A percentile compares a stretch with the other conserved stretches of the same genome.
Conservation (phyloP, 2,113 vertebrate species). For the Columba janthina region DNA sequence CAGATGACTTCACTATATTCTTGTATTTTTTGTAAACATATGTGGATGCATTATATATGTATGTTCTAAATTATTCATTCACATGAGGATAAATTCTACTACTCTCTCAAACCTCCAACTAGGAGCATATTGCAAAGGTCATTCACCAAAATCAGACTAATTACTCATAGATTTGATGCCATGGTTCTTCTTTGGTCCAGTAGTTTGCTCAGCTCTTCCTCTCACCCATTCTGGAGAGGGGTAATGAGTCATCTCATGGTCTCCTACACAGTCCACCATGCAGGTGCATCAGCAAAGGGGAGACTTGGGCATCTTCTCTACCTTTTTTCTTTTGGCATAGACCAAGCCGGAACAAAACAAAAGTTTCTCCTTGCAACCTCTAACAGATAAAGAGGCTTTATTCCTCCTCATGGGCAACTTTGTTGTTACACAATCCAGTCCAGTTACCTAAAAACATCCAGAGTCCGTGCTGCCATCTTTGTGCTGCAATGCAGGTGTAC, state of each 20-base stretch:
- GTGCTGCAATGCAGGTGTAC: neutral
- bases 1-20: neutral
- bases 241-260: neutral
- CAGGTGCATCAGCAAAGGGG: neutral
- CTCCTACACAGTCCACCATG: rapidly evolving
- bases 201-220: neutral
- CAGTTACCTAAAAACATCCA: neutral
- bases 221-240: rapidly evolving
- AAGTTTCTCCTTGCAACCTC: neutral
- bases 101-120: neutral
- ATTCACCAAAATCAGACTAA: neutral
- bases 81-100: neutral
- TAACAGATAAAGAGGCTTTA: neutral
- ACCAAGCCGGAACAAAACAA: neutral
- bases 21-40: neutral
- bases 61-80: neutral
- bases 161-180: neutral
- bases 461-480: neutral
- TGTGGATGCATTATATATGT: neutral
- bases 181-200: neutral
- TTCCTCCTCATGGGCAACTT: rapidly evolving
- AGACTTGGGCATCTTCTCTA: neutral
- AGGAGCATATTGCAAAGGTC: neutral
- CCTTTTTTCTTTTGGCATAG: neutral
- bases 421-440: neutral